Percentiles rank a stretch among this genome's conserved stretches.
These are phyloP conservation scores for Unio pictorum DNA, from an alignment of 2,888 invertebrate genomes.

Conservation along the genomic window DNA sequence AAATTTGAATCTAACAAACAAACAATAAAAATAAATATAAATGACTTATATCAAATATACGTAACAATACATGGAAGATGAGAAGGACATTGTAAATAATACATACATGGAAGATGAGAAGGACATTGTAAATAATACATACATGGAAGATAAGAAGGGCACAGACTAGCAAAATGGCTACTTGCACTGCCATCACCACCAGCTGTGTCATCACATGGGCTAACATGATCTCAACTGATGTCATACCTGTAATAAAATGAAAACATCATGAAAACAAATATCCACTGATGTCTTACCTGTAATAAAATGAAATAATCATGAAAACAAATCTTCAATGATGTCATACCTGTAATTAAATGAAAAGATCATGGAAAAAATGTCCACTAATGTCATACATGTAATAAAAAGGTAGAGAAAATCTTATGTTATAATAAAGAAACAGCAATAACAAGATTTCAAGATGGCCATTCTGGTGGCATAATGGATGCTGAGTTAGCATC, in stretches of 20 bases:
- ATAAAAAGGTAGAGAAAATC: background rate
- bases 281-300: background rate
- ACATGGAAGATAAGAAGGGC: conserved; percentile 75
- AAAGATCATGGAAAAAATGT: background rate
- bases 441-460: no score
- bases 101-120: conserved; percentile 72
- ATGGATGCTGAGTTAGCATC: no score
- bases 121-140: conserved; percentile 73
- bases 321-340: background rate
- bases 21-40: no score
- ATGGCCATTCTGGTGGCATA: no score
- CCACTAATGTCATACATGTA: conserved; percentile 3
- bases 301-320: no score
- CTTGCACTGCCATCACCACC: conserved; percentile 95
- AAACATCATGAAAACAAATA: conserved; percentile 1
- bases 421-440: no score
- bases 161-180: conserved; percentile 89
- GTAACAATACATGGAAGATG: no score
- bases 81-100: no score
- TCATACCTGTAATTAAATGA: background rate
- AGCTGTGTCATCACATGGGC: conserved; percentile 96
- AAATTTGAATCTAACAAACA: no score
- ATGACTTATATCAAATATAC: no score
- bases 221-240: conserved; percentile 91
- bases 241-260: conserved; percentile 78